phyloP scores from a whole-genome alignment of 2,113 vertebrate genomes.

The Embiotoca jacksoni region DNA sequence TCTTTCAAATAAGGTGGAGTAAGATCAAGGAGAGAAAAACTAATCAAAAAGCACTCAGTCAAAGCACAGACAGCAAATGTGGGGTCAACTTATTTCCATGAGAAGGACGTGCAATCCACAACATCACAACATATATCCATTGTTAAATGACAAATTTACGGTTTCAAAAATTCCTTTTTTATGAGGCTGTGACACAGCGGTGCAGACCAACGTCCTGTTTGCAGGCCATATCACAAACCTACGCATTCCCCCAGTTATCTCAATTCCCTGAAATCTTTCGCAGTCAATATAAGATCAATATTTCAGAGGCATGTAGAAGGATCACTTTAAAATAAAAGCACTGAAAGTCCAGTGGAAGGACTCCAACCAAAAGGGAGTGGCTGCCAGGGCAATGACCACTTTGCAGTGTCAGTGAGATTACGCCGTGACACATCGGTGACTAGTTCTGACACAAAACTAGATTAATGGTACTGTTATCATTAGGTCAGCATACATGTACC shows the following conservation, averaged over 20 bases:
- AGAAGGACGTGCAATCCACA: conserved; percentile 2
- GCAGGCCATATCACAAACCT: conserved; percentile 8
- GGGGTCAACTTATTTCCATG: conserved; percentile 8
- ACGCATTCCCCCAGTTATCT: conserved; percentile 4
- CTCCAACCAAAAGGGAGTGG: conserved; percentile 72
- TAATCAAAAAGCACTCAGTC: conserved; percentile 42
- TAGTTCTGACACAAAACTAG: conserved; percentile 39
- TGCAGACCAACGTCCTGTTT: conserved; percentile 22
- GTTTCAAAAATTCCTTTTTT: conserved; percentile 22
- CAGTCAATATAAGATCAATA: conserved; percentile 32
- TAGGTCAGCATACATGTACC: background rate
- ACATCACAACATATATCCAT: background rate
- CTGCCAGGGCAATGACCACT: conserved; percentile 63
- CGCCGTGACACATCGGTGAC: conserved; percentile 46
- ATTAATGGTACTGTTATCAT: conserved; percentile 17
- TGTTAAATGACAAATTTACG: conserved; percentile 48
- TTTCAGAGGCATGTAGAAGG: conserved; percentile 3
- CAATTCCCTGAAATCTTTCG: conserved; percentile 17
- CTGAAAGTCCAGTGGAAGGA: conserved; percentile 38
- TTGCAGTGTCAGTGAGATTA: conserved; percentile 52
- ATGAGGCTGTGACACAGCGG: conserved; percentile 56
- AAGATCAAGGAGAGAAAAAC: conserved; percentile 40
- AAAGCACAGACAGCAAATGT: conserved; percentile 2
- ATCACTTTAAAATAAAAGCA: conserved; percentile 41
- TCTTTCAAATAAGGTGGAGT: conserved; percentile 35